Evolutionary conservation across 1,140 invertebrate species (phyloP), one percentile per base, ranked within the genome.

Genomic region (Euura saliciscinereae): DNA sequence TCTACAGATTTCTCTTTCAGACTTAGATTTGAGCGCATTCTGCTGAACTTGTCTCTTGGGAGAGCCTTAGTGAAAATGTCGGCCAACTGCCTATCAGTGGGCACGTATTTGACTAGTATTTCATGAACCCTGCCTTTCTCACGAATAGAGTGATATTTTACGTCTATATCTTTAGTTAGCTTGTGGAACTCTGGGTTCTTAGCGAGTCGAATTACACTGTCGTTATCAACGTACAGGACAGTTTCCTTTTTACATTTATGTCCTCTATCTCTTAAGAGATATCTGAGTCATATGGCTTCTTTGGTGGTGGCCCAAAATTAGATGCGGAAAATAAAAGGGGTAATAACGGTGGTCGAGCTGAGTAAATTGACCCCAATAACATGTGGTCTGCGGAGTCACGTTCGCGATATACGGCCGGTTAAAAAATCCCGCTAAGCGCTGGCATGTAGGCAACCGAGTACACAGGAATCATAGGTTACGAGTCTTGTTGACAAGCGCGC

Each of bases 151-250:
- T 82, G 79, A 76, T 84, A 77, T 67, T 79, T 70, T 3, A 83
- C 66, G 75, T 83, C 81, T 69, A 82, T 83, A 71, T 81, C 79
- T 72, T 83, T 84, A 68, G 73, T 78, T 66, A 76, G 65, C 43
- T 66, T 65, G 65, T 82, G 77, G 45, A 78, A 79, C 71, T 79
- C 75, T 7, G 79, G 79, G 76, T 83, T 85, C 64, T 80, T 76
- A 71, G 76, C 76, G 71, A 87, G 67, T 65, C 78, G 74, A n/a
- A 88, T 83, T 4, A 83, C 82, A 77, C 81, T 79, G 66, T 79
- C 76, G 74, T 80, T 80, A 66, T 80, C 76, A 73, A 71, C 70
- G 46, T 68, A 70, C 4, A 76, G 7, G 0, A 6, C 6, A 65
- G 46, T 59, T 70, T 65, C 2, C 3, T 7, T 51, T 51, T 51